Percentiles rank a stretch among this genome's conserved stretches.
phyloP scores from a whole-genome alignment of 2,113 vertebrate species.

The Desmodus rotundus region DNA sequence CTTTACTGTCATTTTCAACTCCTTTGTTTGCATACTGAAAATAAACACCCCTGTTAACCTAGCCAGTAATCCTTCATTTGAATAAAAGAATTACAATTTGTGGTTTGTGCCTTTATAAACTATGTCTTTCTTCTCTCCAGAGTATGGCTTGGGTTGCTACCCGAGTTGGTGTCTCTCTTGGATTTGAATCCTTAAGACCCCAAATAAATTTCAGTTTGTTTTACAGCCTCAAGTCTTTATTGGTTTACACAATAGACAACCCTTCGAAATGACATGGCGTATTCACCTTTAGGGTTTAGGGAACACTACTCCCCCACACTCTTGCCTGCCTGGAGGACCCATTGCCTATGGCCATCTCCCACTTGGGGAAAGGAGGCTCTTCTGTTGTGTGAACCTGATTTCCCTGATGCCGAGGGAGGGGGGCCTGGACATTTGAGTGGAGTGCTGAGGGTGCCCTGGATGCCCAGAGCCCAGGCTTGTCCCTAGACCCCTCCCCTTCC shows the following conservation, averaged over 20 bases:
- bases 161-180: not conserved
- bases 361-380: not conserved
- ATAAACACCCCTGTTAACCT: not conserved
- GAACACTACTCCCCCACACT: too few species aligned
- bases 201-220: not conserved
- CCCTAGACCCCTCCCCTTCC: not conserved
- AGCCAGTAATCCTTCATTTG: not conserved
- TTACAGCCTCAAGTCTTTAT: not conserved
- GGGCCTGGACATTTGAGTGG: not conserved
- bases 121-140: not conserved
- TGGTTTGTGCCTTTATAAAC: not conserved
- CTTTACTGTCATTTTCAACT: too few species aligned
- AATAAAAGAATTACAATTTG: not conserved
- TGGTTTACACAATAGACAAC: not conserved
- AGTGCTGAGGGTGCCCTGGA: not conserved
- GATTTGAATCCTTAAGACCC: not conserved
- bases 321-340: rapidly evolving
- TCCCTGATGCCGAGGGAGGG: not conserved
- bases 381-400: not conserved
- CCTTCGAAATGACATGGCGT: not conserved
- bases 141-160: not conserved
- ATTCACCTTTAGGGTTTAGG: rapidly evolving
- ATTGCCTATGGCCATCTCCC: not conserved
- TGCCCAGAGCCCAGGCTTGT: not conserved
- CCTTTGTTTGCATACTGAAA: not conserved